Evolutionary conservation across 2,888 invertebrate species (phyloP).

Genomic region (Pyralis farinalis): DNA sequence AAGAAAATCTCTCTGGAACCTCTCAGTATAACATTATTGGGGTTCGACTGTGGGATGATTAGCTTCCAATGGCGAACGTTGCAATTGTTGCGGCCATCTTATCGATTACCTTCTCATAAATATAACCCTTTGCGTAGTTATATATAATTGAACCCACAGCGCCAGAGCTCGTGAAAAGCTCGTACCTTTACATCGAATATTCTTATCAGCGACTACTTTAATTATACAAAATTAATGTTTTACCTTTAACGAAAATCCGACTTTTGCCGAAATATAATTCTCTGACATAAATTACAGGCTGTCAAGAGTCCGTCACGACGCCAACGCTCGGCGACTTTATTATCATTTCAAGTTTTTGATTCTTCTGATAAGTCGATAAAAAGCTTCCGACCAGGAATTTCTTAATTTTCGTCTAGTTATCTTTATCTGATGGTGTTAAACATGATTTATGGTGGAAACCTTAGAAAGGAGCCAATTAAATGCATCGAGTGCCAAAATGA

Average conservation of each 20-base stretch:
- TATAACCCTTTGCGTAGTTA: too few species aligned
- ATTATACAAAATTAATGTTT: constrained; percentile 42
- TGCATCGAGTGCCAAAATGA: constrained; percentile 3
- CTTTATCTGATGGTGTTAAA: constrained; percentile 7
- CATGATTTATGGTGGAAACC: constrained; percentile 8
- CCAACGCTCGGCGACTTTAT: constrained; percentile 37
- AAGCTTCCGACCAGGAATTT: neutral
- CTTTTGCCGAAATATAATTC: constrained; percentile 28
- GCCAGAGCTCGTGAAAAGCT: too few species aligned
- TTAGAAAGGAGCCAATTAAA: constrained; percentile 10
- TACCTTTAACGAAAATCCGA: constrained; percentile 42
- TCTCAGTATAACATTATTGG: too few species aligned
- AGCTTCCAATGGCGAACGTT: too few species aligned
- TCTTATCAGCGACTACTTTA: constrained; percentile 32
- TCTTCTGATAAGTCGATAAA: neutral
- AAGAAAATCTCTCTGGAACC: too few species aligned
- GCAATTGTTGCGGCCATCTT: too few species aligned
- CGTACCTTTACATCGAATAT: constrained; percentile 21
- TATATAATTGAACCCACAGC: too few species aligned
- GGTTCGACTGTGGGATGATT: too few species aligned
- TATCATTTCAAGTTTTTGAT: constrained; percentile 17
- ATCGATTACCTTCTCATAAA: too few species aligned
- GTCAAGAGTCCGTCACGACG: constrained; percentile 33
- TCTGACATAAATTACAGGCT: constrained; percentile 35
- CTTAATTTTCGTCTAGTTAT: constrained; percentile 6